Evolutionary conservation across 2,797 vertebrate species (phyloP).

Genomic region (Huso huso): DNA sequence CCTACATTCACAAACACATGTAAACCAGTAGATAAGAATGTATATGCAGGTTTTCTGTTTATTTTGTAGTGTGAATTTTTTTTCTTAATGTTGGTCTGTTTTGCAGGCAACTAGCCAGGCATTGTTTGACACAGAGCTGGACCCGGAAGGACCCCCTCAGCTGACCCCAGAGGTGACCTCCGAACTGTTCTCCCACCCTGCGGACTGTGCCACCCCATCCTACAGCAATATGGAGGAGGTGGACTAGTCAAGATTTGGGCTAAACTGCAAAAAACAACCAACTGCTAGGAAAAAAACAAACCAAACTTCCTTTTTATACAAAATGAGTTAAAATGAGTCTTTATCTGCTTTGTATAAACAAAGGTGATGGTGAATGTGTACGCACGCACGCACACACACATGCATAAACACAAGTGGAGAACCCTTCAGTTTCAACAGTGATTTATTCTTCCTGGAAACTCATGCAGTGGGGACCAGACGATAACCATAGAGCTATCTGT

Average conservation of each 20-base stretch:
- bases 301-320: conserved; percentile 1
- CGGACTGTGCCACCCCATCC: conserved; percentile 73
- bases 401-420: conserved; percentile 7
- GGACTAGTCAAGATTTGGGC: conserved; percentile 55
- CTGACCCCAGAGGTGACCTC: conserved; percentile 68
- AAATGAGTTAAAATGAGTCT: conserved; percentile 29
- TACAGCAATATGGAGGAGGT: conserved; percentile 99
- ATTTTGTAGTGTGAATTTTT: too few relatives aligned
- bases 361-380: conserved; percentile 19
- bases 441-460: too few relatives aligned
- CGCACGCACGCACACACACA: conserved; percentile 15
- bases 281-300: too few relatives aligned
- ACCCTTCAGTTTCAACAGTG: too few relatives aligned
- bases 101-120: conserved; percentile 84
- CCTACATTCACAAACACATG: too few relatives aligned
- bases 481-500: too few relatives aligned
- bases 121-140: conserved; percentile 73
- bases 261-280: too few relatives aligned
- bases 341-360: conserved; percentile 18
- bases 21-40: too few relatives aligned
- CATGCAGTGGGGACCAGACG: too few relatives aligned
- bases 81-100: conserved; percentile 49
- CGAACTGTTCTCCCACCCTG: conserved; percentile 68
- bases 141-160: conserved; percentile 72
- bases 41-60: too few relatives aligned